Percentiles rank a stretch among this genome's conserved stretches.
Evolutionary conservation across 92 coral and sea anemone genomes (phyloP).

Genomic region (Pocillopora meandrina): DNA sequence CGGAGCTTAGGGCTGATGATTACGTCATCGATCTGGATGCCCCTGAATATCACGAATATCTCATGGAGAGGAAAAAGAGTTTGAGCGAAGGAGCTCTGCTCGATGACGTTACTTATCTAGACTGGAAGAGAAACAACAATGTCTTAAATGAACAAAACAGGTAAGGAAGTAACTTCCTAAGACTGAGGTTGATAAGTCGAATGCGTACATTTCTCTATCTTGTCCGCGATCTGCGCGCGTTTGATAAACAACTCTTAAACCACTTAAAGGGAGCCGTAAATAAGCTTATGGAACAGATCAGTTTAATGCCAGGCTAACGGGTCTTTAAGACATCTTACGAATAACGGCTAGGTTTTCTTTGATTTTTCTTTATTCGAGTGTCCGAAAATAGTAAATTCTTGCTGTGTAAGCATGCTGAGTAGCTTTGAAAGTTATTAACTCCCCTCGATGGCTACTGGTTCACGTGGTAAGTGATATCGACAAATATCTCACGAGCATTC

Average conservation of each 20-base stretch:
- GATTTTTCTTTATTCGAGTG: background rate
- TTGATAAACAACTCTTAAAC: background rate
- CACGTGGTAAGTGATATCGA: background rate
- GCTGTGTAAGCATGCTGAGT: background rate
- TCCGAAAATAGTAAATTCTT: background rate
- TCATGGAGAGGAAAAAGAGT: constrained; percentile 25
- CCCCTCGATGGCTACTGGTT: background rate
- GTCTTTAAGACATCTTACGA: background rate
- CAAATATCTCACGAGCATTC: background rate
- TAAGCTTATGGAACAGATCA: background rate
- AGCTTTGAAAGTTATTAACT: background rate
- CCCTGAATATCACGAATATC: constrained; percentile 39
- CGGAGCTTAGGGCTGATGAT: constrained; percentile 1
- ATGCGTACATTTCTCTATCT: too few relatives aligned
- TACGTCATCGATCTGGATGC: constrained; percentile 41
- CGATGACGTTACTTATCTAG: constrained; percentile 8
- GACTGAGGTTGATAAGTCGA: too few relatives aligned
- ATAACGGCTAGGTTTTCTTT: background rate
- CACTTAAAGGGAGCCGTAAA: background rate
- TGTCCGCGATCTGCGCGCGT: background rate
- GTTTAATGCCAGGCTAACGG: background rate
- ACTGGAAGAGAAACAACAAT: constrained; percentile 35
- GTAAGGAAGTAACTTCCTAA: background rate
- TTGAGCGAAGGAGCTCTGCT: constrained; percentile 35
- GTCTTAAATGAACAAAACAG: background rate